phyloP scores from a whole-genome alignment of 1,140 invertebrate species.

The Streblospio benedicti region DNA sequence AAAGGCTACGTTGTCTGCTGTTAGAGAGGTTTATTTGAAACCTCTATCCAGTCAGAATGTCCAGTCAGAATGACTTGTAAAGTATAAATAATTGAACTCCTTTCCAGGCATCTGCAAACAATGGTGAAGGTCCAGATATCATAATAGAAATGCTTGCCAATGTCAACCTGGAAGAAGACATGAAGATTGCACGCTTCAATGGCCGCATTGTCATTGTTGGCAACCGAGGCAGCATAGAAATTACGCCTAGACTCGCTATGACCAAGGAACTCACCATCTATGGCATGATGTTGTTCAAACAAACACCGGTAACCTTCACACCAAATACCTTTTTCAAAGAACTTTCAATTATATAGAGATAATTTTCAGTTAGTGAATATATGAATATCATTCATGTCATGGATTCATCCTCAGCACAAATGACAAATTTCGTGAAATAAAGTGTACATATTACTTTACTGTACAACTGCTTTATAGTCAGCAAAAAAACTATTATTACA shows the following conservation, averaged over 20 bases:
- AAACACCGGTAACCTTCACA: conserved; percentile 36
- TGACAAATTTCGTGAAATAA: conserved; percentile 2
- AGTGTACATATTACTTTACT: neutral
- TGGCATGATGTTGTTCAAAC: conserved; percentile 44
- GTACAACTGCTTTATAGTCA: neutral
- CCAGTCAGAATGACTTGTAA: neutral
- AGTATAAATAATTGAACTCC: neutral
- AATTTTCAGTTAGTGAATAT: neutral
- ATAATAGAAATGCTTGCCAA: conserved; percentile 57
- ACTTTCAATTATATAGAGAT: neutral
- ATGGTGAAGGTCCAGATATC: conserved; percentile 50
- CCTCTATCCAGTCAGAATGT: no score
- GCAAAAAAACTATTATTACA: no score
- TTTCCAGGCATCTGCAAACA: conserved; percentile 30
- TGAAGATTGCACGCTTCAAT: conserved; percentile 46
- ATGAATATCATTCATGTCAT: conserved; percentile 2
- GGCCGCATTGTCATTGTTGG: conserved; percentile 53
- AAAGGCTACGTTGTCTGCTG: no score
- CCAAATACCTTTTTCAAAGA: neutral
- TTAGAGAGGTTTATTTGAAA: no score
- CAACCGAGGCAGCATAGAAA: conserved; percentile 47
- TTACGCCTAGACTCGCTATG: conserved; percentile 52
- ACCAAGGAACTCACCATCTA: conserved; percentile 48
- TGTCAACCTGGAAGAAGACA: conserved; percentile 52
- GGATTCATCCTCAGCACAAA: no score